phyloP scores from a whole-genome alignment of 2,888 invertebrate genomes.

The Archips crataeganus region DNA sequence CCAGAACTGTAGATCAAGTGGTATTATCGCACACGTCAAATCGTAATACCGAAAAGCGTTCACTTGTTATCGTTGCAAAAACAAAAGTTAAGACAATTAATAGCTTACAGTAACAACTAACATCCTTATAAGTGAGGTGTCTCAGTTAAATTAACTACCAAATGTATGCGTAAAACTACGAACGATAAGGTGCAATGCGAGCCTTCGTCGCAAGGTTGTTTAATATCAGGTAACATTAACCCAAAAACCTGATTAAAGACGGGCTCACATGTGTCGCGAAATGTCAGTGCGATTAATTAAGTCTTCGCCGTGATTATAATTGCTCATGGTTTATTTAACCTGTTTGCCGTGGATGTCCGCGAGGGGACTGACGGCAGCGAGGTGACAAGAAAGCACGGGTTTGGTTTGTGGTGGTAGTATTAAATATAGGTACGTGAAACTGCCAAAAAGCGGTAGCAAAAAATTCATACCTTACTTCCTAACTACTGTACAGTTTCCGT shows the following conservation, averaged over 20 bases:
- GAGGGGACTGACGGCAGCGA: constrained; percentile 57
- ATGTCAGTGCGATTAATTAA: constrained; percentile 62
- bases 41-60: constrained; percentile 7
- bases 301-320: constrained; percentile 63
- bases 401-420: not conserved
- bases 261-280: constrained; percentile 42
- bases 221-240: constrained; percentile 59
- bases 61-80: not conserved
- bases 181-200: constrained; percentile 51
- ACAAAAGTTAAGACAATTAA: not conserved
- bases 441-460: too few species aligned
- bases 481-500: too few species aligned
- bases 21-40: constrained; percentile 28
- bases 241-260: constrained; percentile 55
- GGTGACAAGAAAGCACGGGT: constrained; percentile 2
- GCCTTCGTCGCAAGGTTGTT: constrained; percentile 59
- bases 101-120: not conserved
- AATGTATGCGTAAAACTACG: constrained; percentile 26
- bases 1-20: constrained; percentile 51
- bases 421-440: not conserved
- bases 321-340: constrained; percentile 59
- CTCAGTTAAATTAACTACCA: not conserved
- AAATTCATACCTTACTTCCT: too few species aligned
- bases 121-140: not conserved
- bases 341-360: constrained; percentile 63